These are phyloP conservation scores for Bugula neritina DNA, from an alignment of 2,888 invertebrate species.

Conservation along the genomic window DNA sequence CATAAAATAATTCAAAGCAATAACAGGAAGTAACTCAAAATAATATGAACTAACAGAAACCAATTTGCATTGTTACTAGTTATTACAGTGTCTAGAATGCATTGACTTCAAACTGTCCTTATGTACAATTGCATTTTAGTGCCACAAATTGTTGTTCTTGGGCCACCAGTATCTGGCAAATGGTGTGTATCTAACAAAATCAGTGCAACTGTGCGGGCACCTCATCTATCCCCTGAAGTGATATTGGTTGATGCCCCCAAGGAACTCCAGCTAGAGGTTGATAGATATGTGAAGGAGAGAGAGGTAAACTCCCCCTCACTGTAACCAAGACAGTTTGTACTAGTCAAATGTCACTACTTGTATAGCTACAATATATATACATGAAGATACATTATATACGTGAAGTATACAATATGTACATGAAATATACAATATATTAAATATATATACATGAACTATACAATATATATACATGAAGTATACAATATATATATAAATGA, in stretches of 20 bases:
- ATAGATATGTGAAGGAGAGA: slow-evolving; percentile 36
- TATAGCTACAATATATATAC: neutral
- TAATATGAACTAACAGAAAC: too few species aligned
- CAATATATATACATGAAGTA: neutral
- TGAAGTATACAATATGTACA: neutral
- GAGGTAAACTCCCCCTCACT: too few species aligned
- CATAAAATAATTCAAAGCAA: too few species aligned
- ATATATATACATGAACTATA: too few species aligned
- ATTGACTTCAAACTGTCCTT: too few species aligned
- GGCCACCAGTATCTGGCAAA: slow-evolving; percentile 52
- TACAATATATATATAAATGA: neutral
- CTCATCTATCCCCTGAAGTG: slow-evolving; percentile 44
- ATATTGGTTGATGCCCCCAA: slow-evolving; percentile 45
- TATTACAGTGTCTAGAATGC: too few species aligned
- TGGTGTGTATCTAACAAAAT: slow-evolving; percentile 48
- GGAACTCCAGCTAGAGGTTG: slow-evolving; percentile 39
- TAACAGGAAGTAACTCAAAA: too few species aligned
- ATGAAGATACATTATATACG: neutral
- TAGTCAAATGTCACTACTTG: too few species aligned
- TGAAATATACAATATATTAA: neutral
- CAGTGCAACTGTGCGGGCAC: slow-evolving; percentile 42
- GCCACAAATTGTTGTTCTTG: slow-evolving; percentile 49
- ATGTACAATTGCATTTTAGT: too few species aligned
- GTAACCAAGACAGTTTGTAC: neutral
- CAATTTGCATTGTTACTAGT: too few species aligned